Base-by-base conservation (phyloP, 2,113 vertebrate genomes). In the Ciconia boyciana region DNA sequence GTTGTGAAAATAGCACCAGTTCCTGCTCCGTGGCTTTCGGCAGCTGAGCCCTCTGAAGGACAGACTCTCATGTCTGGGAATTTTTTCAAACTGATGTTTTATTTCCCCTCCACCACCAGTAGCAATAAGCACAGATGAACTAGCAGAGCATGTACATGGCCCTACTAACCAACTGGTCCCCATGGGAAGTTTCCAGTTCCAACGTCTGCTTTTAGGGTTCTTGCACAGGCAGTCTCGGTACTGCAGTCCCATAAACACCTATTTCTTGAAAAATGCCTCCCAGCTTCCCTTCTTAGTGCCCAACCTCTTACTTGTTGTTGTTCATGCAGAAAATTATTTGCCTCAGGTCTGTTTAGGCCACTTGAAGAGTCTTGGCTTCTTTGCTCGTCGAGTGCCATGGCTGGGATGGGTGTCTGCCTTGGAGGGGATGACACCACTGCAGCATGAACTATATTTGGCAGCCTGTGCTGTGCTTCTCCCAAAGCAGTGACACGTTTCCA, bases 321-420 rank as follows among this genome's bases (percentile, higher is more conserved):
- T 32, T 72, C 39, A n/a, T 17, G 43, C 28, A 51, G 78, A 51
- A 86, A 58, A 62, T 52, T 13, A 2, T 9, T 87, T 68, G 13
- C 57, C 65, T 24, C 15, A 7, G 51, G 43, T 36, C 46, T 60
- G 6, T 51, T 65, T 3, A n/a, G 64, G 71, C 34, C 58, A 20
- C 22, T n/a, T 29, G 65, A 26, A 68, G 61, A 34, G 22, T 26
- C 29, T 39, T 20, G 20, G 41, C 29, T 57, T 13, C 60, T 72
- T 65, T 1, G 3, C 11, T 62, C 11, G 3, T 34, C 0, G 0
- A n/a, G 65, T 21, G 5, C 68, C 16, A 0, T 6, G 78, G n/a
- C 41, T 71, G 66, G 64, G 62, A 13, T n/a, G 34, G 36, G 18
- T 36, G 49, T 21, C 54, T 71, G 76, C 60, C 34, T 79, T 11